Base-by-base conservation (phyloP, 2,113 vertebrate species). In the Nestor notabilis region DNA sequence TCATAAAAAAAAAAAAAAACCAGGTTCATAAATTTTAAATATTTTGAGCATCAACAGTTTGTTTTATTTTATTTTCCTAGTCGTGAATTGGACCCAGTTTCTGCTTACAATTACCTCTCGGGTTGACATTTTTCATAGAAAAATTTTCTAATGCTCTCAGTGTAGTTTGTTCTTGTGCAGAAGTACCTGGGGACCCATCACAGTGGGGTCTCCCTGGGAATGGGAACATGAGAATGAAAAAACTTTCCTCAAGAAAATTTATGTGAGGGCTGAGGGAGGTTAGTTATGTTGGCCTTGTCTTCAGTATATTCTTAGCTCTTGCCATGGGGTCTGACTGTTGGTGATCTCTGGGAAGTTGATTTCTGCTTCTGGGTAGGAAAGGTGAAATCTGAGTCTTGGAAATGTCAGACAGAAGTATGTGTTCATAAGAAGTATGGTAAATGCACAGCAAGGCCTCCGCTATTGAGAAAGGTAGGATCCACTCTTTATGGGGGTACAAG, bases 241-340 rank as follows among this genome's bases (percentile, higher is more conserved):
- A 81, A 33, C 33, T 69, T 83, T 74, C 71, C 11, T 64, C 13
- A 43, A 44, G 23, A 65, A 75, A 49, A 13, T 13, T 47, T 39
- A 11, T 3, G 9, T 80, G 44, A 74, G 18, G 19, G 7, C 21
- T 70, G 53, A 74, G 46, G 25, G 17, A 83, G 10, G 4, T 65
- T 47, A 13, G 11, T 47, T 17, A 2, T 1, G 2, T 17, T 0
- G 0, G 6, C 21, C 24, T 95, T 28, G 1, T 21, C 41, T 81
- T 79, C 16, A 23, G 21, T 37, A 11, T 66, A 27, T 78, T 74
- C 71, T 94, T 29, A 74, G 24, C 27, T 77, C 44, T 72, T 1
- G 4, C 29, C 20, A 4, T 46, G n/a, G 19, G 4, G 49, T 78
- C 25, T 15, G 8, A 35, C n/a, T 63, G 0, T 31, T 74, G 31